Evolutionary conservation across 2,888 invertebrate genomes (phyloP).

Genomic region (Phrixothrix hirtus): DNA sequence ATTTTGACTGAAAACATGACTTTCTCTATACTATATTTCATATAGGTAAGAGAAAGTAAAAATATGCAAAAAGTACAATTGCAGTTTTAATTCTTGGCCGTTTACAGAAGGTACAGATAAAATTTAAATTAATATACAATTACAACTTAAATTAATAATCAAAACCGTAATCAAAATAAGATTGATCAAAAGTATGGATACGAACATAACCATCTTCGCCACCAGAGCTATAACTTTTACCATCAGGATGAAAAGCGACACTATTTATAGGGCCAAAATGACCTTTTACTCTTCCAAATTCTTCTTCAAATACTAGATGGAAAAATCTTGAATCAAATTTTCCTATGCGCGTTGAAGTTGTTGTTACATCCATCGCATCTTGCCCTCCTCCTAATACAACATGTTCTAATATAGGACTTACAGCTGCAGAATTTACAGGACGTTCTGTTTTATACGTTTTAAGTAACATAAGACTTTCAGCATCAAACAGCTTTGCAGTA

Average conservation of each 20-base stretch:
- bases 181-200: conserved; percentile 93
- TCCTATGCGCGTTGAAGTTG: conserved; percentile 89
- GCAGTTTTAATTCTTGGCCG: too few relatives aligned
- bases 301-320: conserved; percentile 95
- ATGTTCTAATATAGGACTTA: conserved; percentile 94
- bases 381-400: conserved; percentile 98
- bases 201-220: conserved; percentile 99
- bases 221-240: conserved; percentile 93
- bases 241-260: conserved; percentile 96
- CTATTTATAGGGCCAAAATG: conserved; percentile 99
- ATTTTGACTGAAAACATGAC: too few relatives aligned
- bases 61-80: too few relatives aligned
- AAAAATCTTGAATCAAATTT: conserved; percentile 76
- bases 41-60: too few relatives aligned
- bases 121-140: not conserved
- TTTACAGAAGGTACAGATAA: too few relatives aligned
- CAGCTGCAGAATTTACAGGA: conserved; percentile 96
- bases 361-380: conserved; percentile 99
- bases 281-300: conserved; percentile 96
- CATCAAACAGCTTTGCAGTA: conserved; percentile 93
- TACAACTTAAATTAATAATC: conserved; percentile 65
- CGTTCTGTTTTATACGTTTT: conserved; percentile 98
- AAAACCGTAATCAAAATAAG: conserved; percentile 94
- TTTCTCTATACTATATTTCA: too few relatives aligned
- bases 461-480: conserved; percentile 79